Evolutionary conservation across 30 jellyfish, hydroid and myxozoan genomes (phyloP), one percentile per base, ranked within the genome.

Genomic region (Hydra vulgaris): DNA sequence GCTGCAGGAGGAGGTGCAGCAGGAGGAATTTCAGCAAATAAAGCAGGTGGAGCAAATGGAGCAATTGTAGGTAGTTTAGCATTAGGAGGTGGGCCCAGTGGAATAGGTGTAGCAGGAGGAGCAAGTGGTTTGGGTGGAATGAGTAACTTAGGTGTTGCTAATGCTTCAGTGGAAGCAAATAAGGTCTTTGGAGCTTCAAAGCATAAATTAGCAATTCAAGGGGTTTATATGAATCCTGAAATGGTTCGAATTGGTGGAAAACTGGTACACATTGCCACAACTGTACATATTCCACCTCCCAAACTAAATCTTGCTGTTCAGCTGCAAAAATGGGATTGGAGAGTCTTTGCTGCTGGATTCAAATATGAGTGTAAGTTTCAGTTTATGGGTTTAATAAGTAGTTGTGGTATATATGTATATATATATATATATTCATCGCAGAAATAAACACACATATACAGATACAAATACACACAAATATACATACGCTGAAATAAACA

Each of bases 311-410:
- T 7, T 88, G 92, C 71, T 84, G 96, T 90, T 75, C 56, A 25
- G 40, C n/a, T 26, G 16, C 74, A 73, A 26, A 82, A 74, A 20
- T 92, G 98, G 98, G 98, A 92, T 72, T 92, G 98, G 98, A 74
- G 98, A 71, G 53, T 27, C 18, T 86, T 78, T 83, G 84, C 88
- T 55, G 70, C 88, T 17, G 95, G 95, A 26, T 92, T 85, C 86
- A 84, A 84, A 76, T 92, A 92, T 72, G 98, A 92, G 88, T 92
- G 98, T 92, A 83, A 79, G 98, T 87, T 21, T 54, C 24, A 4
- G 24, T 83, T 20, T 23, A 1, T 77, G 26, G 40, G 24, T 17
- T 20, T 3, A 5, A 73, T 5, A 73, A 21, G 61, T 3, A 12
- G 12, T 40, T 3, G 61, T 5, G 61, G 61, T 3, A 12, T 5